phyloP scores from a whole-genome alignment of 23 tunicate genomes.

The Styela plicata region DNA sequence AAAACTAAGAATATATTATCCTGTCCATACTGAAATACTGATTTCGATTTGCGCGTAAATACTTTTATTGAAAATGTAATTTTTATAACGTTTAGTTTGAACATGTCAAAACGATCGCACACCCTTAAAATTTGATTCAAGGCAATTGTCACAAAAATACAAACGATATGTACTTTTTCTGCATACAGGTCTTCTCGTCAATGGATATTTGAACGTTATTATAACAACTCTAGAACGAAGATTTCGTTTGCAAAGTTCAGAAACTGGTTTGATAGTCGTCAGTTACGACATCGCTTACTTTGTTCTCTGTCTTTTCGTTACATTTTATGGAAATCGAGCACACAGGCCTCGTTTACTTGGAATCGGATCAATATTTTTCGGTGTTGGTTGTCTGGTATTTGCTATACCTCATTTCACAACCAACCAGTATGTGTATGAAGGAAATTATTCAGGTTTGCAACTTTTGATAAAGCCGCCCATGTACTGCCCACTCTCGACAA shows the following conservation, averaged over 20 bases:
- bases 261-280: conserved; percentile 82
- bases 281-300: conserved; percentile 97
- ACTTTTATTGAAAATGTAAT: no score
- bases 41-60: neutral
- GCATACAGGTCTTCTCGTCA: conserved; percentile 74
- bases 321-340: conserved; percentile 58
- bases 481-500: no score
- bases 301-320: conserved; percentile 81
- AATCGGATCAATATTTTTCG: conserved; percentile 66
- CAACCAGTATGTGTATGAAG: conserved; percentile 39
- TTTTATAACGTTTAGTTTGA: neutral
- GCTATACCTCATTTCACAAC: conserved; percentile 92
- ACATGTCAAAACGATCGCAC: neutral
- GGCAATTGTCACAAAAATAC: neutral
- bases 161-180: neutral
- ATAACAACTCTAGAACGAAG: conserved; percentile 89
- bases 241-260: conserved; percentile 76
- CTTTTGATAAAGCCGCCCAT: no score
- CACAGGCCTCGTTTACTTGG: conserved; percentile 66
- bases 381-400: conserved; percentile 66
- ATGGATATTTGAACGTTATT: conserved; percentile 91
- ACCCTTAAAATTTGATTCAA: no score
- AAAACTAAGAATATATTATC: no score
- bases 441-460: conserved; percentile 35
- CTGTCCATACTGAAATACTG: no score